phyloP scores from a whole-genome alignment of 2,797 vertebrate genomes.

The Phyllotis vaccarum region DNA sequence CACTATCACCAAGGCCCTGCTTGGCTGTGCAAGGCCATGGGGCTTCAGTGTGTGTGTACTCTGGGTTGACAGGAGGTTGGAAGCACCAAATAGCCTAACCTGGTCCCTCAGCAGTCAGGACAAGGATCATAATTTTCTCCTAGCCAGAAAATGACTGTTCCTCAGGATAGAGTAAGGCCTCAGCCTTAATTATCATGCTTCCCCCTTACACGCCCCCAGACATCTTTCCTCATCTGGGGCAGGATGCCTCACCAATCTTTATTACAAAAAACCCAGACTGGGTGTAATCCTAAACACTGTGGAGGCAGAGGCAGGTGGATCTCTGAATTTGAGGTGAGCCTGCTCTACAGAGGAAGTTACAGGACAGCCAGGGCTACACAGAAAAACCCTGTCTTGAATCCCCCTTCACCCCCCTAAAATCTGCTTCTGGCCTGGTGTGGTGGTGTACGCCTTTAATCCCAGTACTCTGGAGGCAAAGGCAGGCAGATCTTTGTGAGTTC shows the following conservation, averaged over 20 bases:
- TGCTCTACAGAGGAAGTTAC: not conserved
- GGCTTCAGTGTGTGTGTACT: rapidly evolving
- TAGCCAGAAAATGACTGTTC: not conserved
- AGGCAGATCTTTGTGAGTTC: not conserved
- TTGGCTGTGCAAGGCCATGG: rapidly evolving
- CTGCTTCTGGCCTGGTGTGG: not conserved
- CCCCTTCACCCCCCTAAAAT: too few species aligned
- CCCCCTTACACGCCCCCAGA: not conserved
- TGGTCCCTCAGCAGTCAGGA: not conserved
- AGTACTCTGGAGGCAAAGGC: not conserved
- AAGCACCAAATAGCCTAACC: slow-evolving; percentile 60
- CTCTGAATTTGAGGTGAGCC: not conserved
- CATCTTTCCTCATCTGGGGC: not conserved
- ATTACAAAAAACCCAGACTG: not conserved
- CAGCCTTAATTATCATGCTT: not conserved
- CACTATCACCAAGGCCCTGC: not conserved
- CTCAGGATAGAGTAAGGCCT: not conserved
- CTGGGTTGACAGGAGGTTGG: not conserved
- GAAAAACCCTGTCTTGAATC: not conserved
- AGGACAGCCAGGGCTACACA: not conserved
- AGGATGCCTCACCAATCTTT: not conserved
- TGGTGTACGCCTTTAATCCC: not conserved
- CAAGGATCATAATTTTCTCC: not conserved
- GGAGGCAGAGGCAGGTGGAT: not conserved
- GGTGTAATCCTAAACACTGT: too few species aligned